These are phyloP conservation scores for Aquatica leii DNA, from an alignment of 2,888 invertebrate species.

Conservation along the genomic window DNA sequence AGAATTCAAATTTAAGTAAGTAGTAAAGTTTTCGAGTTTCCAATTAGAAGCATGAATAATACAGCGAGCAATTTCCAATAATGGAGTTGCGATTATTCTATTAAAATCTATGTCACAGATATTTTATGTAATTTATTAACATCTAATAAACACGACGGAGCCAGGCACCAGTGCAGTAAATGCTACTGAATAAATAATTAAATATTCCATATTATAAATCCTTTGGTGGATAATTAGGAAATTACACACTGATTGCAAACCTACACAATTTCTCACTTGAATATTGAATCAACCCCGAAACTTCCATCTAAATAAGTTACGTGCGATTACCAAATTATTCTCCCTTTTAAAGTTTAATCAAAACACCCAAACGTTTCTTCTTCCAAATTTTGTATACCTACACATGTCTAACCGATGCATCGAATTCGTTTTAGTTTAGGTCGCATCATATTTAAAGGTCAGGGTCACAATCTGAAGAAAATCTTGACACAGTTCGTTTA, in stretches of 20 bases:
- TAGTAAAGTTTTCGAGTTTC: no score
- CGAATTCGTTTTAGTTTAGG: constrained; percentile 23
- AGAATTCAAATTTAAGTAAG: no score
- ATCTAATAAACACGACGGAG: constrained; percentile 18
- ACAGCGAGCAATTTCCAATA: background rate
- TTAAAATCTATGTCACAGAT: background rate
- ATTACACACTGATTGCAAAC: constrained; percentile 44
- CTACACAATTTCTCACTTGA: constrained; percentile 30
- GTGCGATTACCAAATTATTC: constrained; percentile 27
- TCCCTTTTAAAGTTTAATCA: constrained; percentile 25
- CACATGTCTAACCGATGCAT: constrained; percentile 26
- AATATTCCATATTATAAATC: constrained; percentile 21
- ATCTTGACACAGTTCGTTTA: constrained; percentile 63
- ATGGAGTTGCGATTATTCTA: background rate
- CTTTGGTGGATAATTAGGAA: constrained; percentile 44
- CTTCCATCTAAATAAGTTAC: constrained; percentile 31
- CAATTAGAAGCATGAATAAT: no score
- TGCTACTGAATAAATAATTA: constrained; percentile 28
- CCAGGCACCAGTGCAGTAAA: constrained; percentile 22
- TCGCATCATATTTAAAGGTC: constrained; percentile 32
- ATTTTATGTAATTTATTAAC: constrained; percentile 18
- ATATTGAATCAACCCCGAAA: constrained; percentile 31
- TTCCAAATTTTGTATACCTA: constrained; percentile 5
- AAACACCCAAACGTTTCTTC: constrained; percentile 21
- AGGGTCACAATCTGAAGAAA: constrained; percentile 44